Evolutionary conservation across 2,797 vertebrate species (phyloP), one percentile per base, ranked within the genome.

Genomic region (Cirrhinus molitorella): DNA sequence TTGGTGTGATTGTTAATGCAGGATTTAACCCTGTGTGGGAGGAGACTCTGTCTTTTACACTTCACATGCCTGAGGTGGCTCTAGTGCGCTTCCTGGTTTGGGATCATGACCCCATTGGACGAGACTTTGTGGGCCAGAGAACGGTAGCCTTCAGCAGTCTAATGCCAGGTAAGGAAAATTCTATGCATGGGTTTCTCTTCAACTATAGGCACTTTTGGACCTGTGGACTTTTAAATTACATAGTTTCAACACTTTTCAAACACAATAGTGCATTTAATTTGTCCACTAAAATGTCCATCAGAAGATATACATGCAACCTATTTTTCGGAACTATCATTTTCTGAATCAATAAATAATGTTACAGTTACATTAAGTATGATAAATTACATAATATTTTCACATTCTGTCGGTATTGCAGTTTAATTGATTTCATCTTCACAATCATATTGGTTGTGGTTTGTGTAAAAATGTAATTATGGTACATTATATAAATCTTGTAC

Each of bases 21-120:
- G 98, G 98, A 74, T 99, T 99, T 92, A 99, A 99, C 91, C 98
- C 98, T 1, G 97, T 99, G 0, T 99, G 98, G 98, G 98, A 99
- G 91, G 98, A 99, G 93, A 98, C 96, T 0, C 91, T 99, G 86
- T 98, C 97, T 40, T 99, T 99, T 81, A 99, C 96, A 1, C 93
- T 99, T 72, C 98, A 99, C 90, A 98, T 99, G 98, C 96, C 98
- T 0, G 98, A 99, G 76, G 93, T 98, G 28, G 97, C 96, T 83
- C 91, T 99, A 88, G 97, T 99, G 87, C 95, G 98, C 1, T 99
- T 99, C 89, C 97, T 99, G 0, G 98, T 99, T 25, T 99, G 98
- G 98, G 98, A 99, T 91, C 98, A 99, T 0, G 98, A 99, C 81
- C 98, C 98, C 0, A 99, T 99, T 12, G 98, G 98, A 83, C 91